Evolutionary conservation across 2,888 invertebrate species (phyloP), one percentile per base, ranked within the genome.

Genomic region (Drosophila ezoana): DNA sequence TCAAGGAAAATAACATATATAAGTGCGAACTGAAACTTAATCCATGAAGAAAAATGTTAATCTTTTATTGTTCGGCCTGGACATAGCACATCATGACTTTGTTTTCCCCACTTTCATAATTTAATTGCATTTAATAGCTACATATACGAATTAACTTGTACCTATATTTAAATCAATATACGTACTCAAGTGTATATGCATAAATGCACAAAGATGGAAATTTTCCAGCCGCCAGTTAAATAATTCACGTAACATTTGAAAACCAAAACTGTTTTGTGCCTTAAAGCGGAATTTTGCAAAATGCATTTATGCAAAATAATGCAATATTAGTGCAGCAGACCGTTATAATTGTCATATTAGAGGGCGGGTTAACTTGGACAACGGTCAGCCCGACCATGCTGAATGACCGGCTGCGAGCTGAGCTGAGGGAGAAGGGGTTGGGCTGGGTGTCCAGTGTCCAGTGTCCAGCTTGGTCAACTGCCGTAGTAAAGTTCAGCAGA

Each of bases 291-390:
- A 16, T 23, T 16, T 43, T 44, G 38, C 37, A 66, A 69, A 78
- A 75, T 80, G 86, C 76, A 87, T 81, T 83, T 85, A 83, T 81
- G 85, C 77, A 77, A 85, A 87, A 82, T 80, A 78, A 80, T 73
- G 80, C 77, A 78, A 80, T 73, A 79, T 82, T 79, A 70, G 89
- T 76, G 80, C 89, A 87, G 75, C 68, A 89, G 89, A 88, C 89
- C 84, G 87, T 82, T 76, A 86, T 88, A 87, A 86, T 86, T 89
- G 80, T 86, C 84, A 76, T 70, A 76, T 79, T 79, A 70, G 79
- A 75, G 67, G 57, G 62, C 41, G 54, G 54, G 53, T 59, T 53
- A 44, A 41, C 62, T 40, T 54, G 54, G 65, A 56, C 70, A 63
- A 53, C 13, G 62, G 49, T n/a, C 52, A 54, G 44, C 13, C 8